Base-by-base conservation (phyloP, 2,113 vertebrate species). In the Aegotheles bennettii region DNA sequence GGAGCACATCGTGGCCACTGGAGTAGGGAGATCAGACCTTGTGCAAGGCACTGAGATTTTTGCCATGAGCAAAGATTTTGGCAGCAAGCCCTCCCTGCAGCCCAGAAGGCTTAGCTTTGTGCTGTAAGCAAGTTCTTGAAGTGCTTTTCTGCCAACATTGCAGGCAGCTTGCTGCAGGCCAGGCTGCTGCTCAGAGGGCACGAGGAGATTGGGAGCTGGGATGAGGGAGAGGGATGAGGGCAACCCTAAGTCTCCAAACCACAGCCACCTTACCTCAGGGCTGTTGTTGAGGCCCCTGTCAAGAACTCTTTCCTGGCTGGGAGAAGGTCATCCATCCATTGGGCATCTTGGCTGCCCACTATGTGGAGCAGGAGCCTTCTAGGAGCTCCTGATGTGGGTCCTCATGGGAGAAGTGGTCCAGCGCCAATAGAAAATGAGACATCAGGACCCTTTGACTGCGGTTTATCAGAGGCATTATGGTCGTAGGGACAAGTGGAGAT, bases 391-490 rank as follows among this genome's bases (percentile, higher is more conserved):
- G 60, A 25, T 31, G 9, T 6, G 4, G 21, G 18, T 60, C 53
- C 7, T 83, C 42, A 7, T 25, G 26, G 43, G n/a, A 89, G 23
- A 35, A 14, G 11, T 5, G 2, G 35, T 68, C 20, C 35, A 48
- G 75, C 9, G 12, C 23, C 25, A 51, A 42, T 67, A 36, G 10
- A 43, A 79, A 75, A 53, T 29, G 25, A 38, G 36, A 73, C 25
- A 56, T 47, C 36, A 71, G 25, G 48, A 25, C 7, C 12, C n/a
- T 51, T 13, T 11, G 53, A 53, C 69, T 0, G 0, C 1, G 0
- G 23, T 36, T 84, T 35, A 86, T 70, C 14, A 17, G 67, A 83
- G 57, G 14, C 7, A 4, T 74, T 19, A 10, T 2, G 12, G 56
- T 54, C 56, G 71, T 28, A 50, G 23, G 17, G 29, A 23, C n/a